Evolutionary conservation across 2,797 vertebrate genomes (phyloP).

Genomic region (Acanthiza pusilla): DNA sequence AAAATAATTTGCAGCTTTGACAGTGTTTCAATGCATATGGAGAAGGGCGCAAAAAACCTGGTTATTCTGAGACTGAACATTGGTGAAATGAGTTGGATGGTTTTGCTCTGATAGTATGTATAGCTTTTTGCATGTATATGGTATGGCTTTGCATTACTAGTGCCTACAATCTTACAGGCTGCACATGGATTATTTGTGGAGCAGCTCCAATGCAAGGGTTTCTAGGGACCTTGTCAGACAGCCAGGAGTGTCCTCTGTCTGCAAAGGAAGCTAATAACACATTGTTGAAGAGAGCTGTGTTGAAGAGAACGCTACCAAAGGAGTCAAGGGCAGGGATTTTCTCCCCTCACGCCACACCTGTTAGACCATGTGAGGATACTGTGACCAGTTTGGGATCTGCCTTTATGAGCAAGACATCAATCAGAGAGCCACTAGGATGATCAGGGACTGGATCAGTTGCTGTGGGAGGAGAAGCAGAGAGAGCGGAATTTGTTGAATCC

Average conservation of each 20-base stretch:
- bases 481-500: neutral
- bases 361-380: neutral
- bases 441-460: neutral
- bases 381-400: neutral
- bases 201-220: neutral
- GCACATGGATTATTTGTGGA: neutral
- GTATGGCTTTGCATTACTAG: neutral
- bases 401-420: neutral
- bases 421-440: neutral
- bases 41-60: neutral
- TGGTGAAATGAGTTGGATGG: neutral
- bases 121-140: neutral
- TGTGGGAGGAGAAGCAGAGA: neutral
- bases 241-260: fast-evolving
- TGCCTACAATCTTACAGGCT: neutral
- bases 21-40: neutral
- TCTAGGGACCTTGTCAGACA: neutral
- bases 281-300: neutral
- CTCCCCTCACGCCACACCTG: neutral
- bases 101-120: neutral
- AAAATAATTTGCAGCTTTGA: neutral
- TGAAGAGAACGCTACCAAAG: neutral
- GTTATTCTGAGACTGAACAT: neutral
- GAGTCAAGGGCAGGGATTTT: fast-evolving
- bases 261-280: neutral